Base-by-base conservation (phyloP, 2,797 vertebrate species). In the Eutrigla gurnardus region DNA sequence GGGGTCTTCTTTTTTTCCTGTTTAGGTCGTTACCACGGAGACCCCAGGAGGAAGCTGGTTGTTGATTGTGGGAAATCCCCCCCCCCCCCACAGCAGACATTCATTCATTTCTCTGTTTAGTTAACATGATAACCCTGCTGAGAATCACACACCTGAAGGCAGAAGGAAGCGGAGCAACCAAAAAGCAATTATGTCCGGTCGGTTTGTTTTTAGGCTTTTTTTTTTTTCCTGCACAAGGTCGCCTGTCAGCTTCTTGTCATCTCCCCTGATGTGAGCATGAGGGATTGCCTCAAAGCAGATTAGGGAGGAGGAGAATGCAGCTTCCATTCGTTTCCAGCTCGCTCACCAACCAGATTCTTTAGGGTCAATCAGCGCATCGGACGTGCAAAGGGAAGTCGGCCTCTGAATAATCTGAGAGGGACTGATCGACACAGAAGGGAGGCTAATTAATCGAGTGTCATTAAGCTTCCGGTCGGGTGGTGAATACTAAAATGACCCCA, bases 11-110 rank as follows among this genome's bases (percentile, higher is more conserved):
- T 68, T 42, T 43, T 43, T 89, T 85, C 25, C 25, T 25, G 25
- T 25, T 84, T 67, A 81, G 87, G 79, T 47, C 77, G 90, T 92
- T 90, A 62, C 91, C 88, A 93, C 91, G 79, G 93, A 74, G 90
- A 94, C 90, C 70, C 14, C 59, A 37, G 14, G 69, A 80, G 75
- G 76, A 71, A 67, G 79, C 60, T 70, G 54, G 52, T 35, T 65
- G 50, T 67, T 40, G 42, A 59, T 62, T 25, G 1, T 75, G 58
- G 55, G n/a, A 10, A 52, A 42, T 84, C 80, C 62, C 73, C 70
- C 62, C 46, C 17, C 33, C 60, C 67, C 47, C 64, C 57, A 33
- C 70, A 4, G n/a, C 50, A 47, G 49, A 70, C 73, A 47, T 18
- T 52, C 37, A 50, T 39, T 77, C 14, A 18, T 65, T 53, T 67